A percentile compares a stretch with the other conserved stretches of the same genome.
Conservation (phyloP, 1,140 invertebrate species). For the Diorhabda sublineata region DNA sequence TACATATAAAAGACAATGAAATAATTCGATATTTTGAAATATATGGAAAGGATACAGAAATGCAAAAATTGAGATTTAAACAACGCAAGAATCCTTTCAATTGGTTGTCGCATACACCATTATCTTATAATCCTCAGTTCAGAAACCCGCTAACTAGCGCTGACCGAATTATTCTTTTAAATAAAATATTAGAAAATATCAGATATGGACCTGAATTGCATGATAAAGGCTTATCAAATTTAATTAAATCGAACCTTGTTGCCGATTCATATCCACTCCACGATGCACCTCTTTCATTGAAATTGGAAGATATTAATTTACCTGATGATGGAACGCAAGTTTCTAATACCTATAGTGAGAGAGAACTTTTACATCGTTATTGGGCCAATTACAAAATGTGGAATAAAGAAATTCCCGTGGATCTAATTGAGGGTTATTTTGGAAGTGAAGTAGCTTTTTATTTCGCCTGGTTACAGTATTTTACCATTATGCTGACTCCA, state of each 20-base stretch:
- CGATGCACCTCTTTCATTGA: slow-evolving; percentile 49
- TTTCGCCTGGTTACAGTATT: slow-evolving; percentile 53
- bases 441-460: slow-evolving; percentile 48
- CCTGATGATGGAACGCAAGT: slow-evolving; percentile 4
- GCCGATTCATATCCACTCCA: slow-evolving; percentile 60
- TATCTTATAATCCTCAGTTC: background rate
- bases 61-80: background rate
- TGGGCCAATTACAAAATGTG: slow-evolving; percentile 51
- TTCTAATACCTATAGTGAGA: slow-evolving; percentile 20
- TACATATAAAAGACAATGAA: background rate
- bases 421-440: slow-evolving; percentile 42
- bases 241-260: slow-evolving; percentile 14
- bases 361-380: slow-evolving; percentile 30
- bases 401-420: slow-evolving; percentile 46
- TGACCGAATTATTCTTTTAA: slow-evolving; percentile 19
- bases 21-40: slow-evolving; percentile 24
- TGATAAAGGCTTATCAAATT: slow-evolving; percentile 22
- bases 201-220: slow-evolving; percentile 17
- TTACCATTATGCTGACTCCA: slow-evolving; percentile 54
- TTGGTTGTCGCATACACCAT: background rate
- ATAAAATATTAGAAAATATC: slow-evolving; percentile 21
- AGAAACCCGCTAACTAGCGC: slow-evolving; percentile 16
- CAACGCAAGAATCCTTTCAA: background rate
- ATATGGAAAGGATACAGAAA: slow-evolving; percentile 18
- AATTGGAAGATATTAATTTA: slow-evolving; percentile 38